These are phyloP conservation scores for Lasioglossum figueresi DNA, from an alignment of 2,888 invertebrate genomes.

Conservation along the genomic window DNA sequence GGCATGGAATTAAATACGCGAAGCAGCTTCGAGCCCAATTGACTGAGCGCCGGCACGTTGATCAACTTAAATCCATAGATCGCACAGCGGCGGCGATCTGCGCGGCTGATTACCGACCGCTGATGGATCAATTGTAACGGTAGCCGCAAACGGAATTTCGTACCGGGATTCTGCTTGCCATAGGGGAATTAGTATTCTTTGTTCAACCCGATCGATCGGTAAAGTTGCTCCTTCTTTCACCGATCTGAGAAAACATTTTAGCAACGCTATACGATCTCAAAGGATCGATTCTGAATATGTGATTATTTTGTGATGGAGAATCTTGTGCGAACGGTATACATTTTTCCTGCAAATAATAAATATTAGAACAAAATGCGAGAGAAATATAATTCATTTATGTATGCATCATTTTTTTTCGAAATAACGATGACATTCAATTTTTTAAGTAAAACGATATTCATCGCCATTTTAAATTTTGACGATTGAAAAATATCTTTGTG, in stretches of 20 bases:
- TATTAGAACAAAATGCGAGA: too few relatives aligned
- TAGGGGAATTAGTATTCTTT: neutral
- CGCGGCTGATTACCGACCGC: neutral
- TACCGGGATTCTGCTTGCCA: neutral
- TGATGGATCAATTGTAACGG: constrained; percentile 5
- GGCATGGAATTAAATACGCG: constrained; percentile 23
- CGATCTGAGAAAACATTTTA: neutral
- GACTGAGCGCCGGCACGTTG: constrained; percentile 5
- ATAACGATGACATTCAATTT: too few relatives aligned
- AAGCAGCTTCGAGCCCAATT: constrained; percentile 10
- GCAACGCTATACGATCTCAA: neutral
- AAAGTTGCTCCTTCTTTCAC: neutral
- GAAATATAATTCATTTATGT: too few relatives aligned
- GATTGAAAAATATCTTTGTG: neutral
- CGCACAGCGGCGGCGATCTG: too few relatives aligned
- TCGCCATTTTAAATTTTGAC: neutral
- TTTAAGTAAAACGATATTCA: neutral
- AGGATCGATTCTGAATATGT: neutral
- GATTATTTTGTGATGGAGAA: neutral
- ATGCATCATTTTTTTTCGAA: too few relatives aligned
- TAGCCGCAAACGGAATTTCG: neutral
- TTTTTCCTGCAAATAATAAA: too few relatives aligned
- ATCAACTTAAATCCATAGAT: constrained; percentile 14
- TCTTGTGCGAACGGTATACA: too few relatives aligned
- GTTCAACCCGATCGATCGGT: neutral